Conservation (phyloP, 1,140 invertebrate genomes). For the Plectrocnemia conspersa region DNA sequence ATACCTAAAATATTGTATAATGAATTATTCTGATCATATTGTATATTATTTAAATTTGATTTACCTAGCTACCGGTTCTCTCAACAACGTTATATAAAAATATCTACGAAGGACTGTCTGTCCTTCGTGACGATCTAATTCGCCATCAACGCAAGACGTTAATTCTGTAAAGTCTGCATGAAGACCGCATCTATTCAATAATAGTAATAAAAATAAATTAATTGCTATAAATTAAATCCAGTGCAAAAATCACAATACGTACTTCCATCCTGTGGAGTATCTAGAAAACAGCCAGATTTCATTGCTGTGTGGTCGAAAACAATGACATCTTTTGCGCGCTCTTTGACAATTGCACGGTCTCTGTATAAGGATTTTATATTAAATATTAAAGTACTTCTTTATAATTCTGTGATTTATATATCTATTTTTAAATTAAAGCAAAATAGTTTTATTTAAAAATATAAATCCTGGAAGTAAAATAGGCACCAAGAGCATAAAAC, state of each 20-base stretch:
- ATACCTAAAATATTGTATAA: constrained; percentile 58
- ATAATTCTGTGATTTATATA: no score
- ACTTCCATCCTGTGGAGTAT: constrained; percentile 97
- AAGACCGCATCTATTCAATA: constrained; percentile 70
- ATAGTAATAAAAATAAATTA: constrained; percentile 1
- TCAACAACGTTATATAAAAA: constrained; percentile 93
- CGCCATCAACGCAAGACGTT: constrained; percentile 81
- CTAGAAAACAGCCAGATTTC: constrained; percentile 97
- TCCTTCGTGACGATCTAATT: constrained; percentile 82
- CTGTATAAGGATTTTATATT: constrained; percentile 43
- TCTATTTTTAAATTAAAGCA: no score
- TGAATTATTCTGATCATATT: neutral
- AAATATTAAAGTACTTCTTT: constrained; percentile 1
- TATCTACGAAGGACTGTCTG: constrained; percentile 75
- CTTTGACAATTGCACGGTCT: constrained; percentile 83
- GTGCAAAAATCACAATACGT: constrained; percentile 37
- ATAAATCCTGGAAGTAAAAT: no score
- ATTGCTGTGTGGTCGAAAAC: constrained; percentile 83
- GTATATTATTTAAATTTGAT: neutral
- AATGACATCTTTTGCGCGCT: constrained; percentile 83
- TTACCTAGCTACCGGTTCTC: constrained; percentile 78
- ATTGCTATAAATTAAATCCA: neutral
- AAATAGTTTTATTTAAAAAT: no score
- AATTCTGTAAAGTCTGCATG: constrained; percentile 98
- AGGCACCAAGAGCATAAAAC: no score